phyloP scores from a whole-genome alignment of 2,888 invertebrate species.

The Rhagonycha fulva region DNA sequence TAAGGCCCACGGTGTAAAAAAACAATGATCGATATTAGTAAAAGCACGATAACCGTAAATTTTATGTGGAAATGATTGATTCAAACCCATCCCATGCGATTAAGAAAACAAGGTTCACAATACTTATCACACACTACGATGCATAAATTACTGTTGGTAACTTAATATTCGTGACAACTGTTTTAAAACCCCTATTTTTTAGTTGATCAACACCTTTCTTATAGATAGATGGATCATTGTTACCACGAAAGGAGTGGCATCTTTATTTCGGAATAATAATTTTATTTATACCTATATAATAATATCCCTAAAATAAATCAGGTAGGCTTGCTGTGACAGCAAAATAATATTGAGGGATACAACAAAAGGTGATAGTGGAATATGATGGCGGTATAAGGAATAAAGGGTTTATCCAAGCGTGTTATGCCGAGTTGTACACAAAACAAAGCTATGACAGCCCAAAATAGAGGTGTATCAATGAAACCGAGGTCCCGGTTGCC shows the following conservation, averaged over 20 bases:
- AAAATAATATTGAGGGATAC: constrained; percentile 35
- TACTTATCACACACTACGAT: not conserved
- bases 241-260: constrained; percentile 1
- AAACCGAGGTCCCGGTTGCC: constrained; percentile 17
- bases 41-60: not conserved
- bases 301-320: constrained; percentile 25
- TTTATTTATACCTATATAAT: constrained; percentile 15
- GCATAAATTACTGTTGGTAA: constrained; percentile 4
- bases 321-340: constrained; percentile 33
- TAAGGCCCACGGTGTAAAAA: not conserved
- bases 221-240: constrained; percentile 5
- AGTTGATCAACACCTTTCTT: not conserved
- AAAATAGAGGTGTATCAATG: constrained; percentile 16
- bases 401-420: constrained; percentile 33
- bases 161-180: constrained; percentile 3
- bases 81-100: not conserved
- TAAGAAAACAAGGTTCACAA: not conserved
- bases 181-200: not conserved
- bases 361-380: constrained; percentile 35
- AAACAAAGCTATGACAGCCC: constrained; percentile 25
- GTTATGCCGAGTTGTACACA: constrained; percentile 23
- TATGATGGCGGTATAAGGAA: constrained; percentile 23
- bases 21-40: not conserved
- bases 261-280: constrained; percentile 12
- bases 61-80: not conserved